Conservation (phyloP, 1,140 invertebrate species). For the Diachasma alloeum region DNA sequence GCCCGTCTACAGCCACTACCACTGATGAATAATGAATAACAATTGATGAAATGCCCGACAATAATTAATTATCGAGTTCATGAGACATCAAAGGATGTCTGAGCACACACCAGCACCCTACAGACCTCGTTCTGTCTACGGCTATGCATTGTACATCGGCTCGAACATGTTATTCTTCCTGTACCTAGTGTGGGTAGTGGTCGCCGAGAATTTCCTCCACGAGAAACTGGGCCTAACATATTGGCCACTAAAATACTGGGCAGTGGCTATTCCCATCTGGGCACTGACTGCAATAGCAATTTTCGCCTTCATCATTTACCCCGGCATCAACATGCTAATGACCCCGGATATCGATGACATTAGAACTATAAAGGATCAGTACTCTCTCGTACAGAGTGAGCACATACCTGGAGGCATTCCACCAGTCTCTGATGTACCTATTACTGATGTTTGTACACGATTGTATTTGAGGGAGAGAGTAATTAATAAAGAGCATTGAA, state of each 20-base stretch:
- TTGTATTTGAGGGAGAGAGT: slow-evolving; percentile 60
- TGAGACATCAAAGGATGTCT: slow-evolving; percentile 74
- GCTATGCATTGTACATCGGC: slow-evolving; percentile 86
- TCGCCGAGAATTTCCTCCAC: slow-evolving; percentile 76
- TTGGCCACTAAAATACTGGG: slow-evolving; percentile 89
- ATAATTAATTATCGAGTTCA: no score
- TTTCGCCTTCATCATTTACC: slow-evolving; percentile 86
- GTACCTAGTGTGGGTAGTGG: slow-evolving; percentile 84
- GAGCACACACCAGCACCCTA: slow-evolving; percentile 85
- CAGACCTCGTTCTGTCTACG: slow-evolving; percentile 84
- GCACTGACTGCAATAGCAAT: slow-evolving; percentile 75
- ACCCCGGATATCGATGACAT: slow-evolving; percentile 76
- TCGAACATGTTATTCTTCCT: slow-evolving; percentile 77
- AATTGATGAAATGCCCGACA: slow-evolving; percentile 22
- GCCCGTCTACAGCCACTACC: slow-evolving; percentile 52
- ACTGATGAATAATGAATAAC: slow-evolving; percentile 30
- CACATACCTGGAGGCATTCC: slow-evolving; percentile 61
- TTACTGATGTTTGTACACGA: slow-evolving; percentile 66
- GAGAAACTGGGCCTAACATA: slow-evolving; percentile 79
- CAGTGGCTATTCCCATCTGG: slow-evolving; percentile 84
- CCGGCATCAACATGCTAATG: slow-evolving; percentile 80
- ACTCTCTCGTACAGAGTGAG: slow-evolving; percentile 49
- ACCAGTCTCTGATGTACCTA: slow-evolving; percentile 70
- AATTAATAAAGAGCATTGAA: no score
- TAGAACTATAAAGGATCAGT: slow-evolving; percentile 75